A percentile compares a stretch with the other conserved stretches of the same genome.
Conservation (phyloP, 2,113 vertebrate species). For the Thalassarche chlororhynchos region DNA sequence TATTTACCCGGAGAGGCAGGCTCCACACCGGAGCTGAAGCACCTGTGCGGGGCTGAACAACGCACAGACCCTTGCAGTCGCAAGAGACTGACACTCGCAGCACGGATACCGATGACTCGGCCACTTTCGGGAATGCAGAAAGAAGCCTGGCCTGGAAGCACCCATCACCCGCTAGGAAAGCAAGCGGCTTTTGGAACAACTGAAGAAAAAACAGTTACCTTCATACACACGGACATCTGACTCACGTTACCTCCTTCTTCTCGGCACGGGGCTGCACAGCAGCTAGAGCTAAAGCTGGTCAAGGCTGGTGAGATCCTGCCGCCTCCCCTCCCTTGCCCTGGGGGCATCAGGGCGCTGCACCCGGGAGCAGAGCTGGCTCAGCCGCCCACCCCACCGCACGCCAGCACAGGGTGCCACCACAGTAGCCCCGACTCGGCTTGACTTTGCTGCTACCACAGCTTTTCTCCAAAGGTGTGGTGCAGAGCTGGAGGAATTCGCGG, state of each 20-base stretch:
- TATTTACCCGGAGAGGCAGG: not conserved
- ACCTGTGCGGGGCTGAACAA: not conserved
- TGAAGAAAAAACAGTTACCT: not conserved
- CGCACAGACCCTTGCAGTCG: rapidly evolving
- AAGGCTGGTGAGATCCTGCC: not conserved
- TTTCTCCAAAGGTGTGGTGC: not conserved
- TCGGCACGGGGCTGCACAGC: not conserved
- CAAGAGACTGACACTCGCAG: rapidly evolving
- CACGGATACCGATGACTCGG: not conserved
- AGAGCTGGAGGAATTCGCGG: not conserved
- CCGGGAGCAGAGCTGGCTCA: not conserved
- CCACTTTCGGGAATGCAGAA: not conserved
- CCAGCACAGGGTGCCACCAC: not conserved
- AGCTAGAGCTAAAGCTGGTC: not conserved
- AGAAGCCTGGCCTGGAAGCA: not conserved
- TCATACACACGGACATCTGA: not conserved
- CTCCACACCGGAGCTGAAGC: not conserved
- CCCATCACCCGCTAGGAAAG: not conserved
- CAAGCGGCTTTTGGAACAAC: not conserved
- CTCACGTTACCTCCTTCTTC: not conserved
- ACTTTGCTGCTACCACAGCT: not conserved
- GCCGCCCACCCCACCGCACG: rapidly evolving
- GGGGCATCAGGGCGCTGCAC: not conserved
- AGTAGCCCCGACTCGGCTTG: not conserved
- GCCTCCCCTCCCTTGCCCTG: rapidly evolving